A percentile compares a stretch with the other conserved stretches of the same genome.
Evolutionary conservation across 2,888 invertebrate species (phyloP).

Genomic region (Parnassius glacialis): DNA sequence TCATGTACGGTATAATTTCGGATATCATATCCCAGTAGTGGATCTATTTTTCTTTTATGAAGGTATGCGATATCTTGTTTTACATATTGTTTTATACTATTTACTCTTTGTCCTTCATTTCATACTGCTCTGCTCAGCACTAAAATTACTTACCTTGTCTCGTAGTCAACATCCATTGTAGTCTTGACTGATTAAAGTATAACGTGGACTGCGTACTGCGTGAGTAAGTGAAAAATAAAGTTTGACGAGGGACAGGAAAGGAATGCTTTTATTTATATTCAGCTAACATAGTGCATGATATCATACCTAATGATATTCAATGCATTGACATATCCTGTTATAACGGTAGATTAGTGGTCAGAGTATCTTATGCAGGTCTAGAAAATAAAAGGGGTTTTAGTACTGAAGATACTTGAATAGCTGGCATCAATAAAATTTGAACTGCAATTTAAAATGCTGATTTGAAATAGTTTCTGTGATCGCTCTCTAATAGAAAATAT

Average conservation of each 20-base stretch:
- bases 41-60: too few relatives aligned
- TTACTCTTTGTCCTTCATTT: background rate
- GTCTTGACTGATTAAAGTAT: slow-evolving; percentile 15
- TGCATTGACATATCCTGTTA: background rate
- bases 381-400: too few relatives aligned
- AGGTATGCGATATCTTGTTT: too few relatives aligned
- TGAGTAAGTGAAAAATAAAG: slow-evolving; percentile 8
- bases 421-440: too few relatives aligned
- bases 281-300: slow-evolving; percentile 10
- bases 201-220: slow-evolving; percentile 14
- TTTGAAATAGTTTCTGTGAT: too few relatives aligned
- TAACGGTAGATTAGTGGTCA: background rate
- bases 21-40: too few relatives aligned
- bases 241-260: slow-evolving; percentile 11
- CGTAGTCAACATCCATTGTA: slow-evolving; percentile 8
- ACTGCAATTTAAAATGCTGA: too few relatives aligned
- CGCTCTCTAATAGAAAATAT: too few relatives aligned
- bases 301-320: background rate
- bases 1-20: too few relatives aligned
- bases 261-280: slow-evolving; percentile 17
- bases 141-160: background rate
- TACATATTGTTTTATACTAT: too few relatives aligned
- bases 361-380: too few relatives aligned
- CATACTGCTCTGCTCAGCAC: background rate
- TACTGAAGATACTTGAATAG: too few relatives aligned